Evolutionary conservation across 1,140 invertebrate genomes (phyloP).

Genomic region (Plodia interpunctella): DNA sequence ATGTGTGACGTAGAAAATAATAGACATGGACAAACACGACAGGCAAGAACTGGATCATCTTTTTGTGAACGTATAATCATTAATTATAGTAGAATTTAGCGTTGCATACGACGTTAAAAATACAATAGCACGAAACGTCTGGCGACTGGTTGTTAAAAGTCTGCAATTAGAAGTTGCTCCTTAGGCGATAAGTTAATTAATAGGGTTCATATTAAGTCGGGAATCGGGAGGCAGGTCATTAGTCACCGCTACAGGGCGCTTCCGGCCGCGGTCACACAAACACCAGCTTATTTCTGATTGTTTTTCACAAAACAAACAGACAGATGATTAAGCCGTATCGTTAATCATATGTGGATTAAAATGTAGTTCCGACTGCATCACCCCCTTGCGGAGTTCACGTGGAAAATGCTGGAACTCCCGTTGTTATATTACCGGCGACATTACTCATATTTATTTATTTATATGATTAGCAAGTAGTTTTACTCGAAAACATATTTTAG

Average conservation of each 20-base stretch:
- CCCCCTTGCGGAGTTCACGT: not conserved
- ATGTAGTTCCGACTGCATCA: slow-evolving; percentile 25
- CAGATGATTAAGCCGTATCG: slow-evolving; percentile 50
- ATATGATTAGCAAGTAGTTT: not conserved
- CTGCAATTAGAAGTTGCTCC: slow-evolving; percentile 53
- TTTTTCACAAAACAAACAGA: slow-evolving; percentile 70
- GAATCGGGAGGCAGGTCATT: slow-evolving; percentile 48
- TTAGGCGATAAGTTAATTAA: slow-evolving; percentile 59
- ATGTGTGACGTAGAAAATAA: too few species aligned
- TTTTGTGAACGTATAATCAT: too few species aligned
- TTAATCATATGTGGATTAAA: slow-evolving; percentile 54
- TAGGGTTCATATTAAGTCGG: slow-evolving; percentile 68
- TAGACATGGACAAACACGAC: too few species aligned
- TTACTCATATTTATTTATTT: not conserved
- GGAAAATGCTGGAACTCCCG: not conserved
- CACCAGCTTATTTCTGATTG: slow-evolving; percentile 67
- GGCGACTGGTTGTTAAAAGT: slow-evolving; percentile 35
- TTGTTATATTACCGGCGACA: not conserved
- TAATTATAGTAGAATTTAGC: too few species aligned
- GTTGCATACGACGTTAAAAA: not conserved
- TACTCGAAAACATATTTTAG: too few species aligned
- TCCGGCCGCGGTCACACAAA: slow-evolving; percentile 58
- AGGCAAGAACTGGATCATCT: too few species aligned
- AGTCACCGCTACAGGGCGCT: slow-evolving; percentile 52
- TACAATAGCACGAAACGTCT: slow-evolving; percentile 1